Conservation (phyloP, 2,888 invertebrate species). For the Dasysyrphus albostriatus region DNA sequence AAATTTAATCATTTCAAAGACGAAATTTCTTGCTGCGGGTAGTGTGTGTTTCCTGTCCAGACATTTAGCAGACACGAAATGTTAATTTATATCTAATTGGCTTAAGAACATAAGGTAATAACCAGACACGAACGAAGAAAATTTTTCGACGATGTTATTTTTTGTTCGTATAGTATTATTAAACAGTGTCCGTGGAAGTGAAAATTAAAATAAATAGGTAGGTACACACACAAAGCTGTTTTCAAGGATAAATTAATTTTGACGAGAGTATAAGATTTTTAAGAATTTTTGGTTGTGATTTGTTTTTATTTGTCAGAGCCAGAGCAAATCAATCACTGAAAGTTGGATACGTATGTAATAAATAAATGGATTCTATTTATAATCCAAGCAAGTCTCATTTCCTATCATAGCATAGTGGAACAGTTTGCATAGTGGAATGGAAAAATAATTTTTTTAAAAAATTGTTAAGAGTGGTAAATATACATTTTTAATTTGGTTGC, state of each 20-base stretch:
- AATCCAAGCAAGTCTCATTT: constrained; percentile 19
- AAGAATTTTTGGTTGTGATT: constrained; percentile 23
- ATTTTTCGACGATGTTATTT: constrained; percentile 29
- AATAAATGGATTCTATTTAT: constrained; percentile 59
- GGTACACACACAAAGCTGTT: not conserved
- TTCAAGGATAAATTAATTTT: constrained; percentile 61
- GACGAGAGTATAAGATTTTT: constrained; percentile 26
- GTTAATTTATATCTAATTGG: constrained; percentile 69
- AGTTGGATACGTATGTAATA: constrained; percentile 18
- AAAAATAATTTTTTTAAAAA: not conserved
- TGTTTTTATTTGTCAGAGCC: constrained; percentile 51
- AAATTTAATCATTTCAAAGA: constrained; percentile 37
- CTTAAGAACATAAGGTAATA: constrained; percentile 65
- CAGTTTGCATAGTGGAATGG: not conserved
- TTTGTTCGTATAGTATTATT: not conserved
- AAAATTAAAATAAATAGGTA: constrained; percentile 27
- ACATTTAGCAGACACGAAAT: constrained; percentile 67
- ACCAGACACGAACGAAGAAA: constrained; percentile 65
- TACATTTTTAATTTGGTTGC: no score
- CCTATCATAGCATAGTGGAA: not conserved
- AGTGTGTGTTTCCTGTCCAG: constrained; percentile 60
- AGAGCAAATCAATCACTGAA: constrained; percentile 38
- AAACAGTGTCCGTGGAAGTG: constrained; percentile 28
- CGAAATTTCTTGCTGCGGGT: constrained; percentile 6
- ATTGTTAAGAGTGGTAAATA: no score